Percentiles rank a stretch among this genome's conserved stretches.
Evolutionary conservation across 2,888 invertebrate species (phyloP).

Genomic region (Drosophila falleni): DNA sequence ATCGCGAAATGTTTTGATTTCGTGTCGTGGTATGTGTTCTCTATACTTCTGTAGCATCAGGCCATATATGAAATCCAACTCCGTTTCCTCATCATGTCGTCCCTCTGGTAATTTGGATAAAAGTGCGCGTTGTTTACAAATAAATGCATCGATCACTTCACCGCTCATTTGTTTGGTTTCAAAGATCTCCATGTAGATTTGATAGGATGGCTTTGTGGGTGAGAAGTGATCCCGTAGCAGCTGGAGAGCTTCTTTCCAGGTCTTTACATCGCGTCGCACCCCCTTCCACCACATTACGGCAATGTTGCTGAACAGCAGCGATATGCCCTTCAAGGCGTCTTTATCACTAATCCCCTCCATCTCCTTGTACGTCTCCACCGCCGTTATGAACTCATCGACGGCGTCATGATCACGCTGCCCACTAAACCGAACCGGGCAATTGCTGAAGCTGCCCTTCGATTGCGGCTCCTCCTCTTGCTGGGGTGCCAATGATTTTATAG

Average conservation of each 20-base stretch:
- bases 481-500: conserved; percentile 70
- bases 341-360: conserved; percentile 80
- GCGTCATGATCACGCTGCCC: conserved; percentile 83
- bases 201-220: conserved; percentile 82
- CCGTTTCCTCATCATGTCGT: conserved; percentile 81
- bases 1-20: conserved; percentile 78
- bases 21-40: conserved; percentile 78
- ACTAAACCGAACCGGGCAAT: conserved; percentile 73
- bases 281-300: conserved; percentile 84
- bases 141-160: conserved; percentile 76
- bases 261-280: conserved; percentile 79
- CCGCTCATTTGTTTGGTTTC: conserved; percentile 63
- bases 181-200: conserved; percentile 82
- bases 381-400: conserved; percentile 82
- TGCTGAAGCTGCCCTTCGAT: conserved; percentile 82
- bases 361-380: conserved; percentile 82
- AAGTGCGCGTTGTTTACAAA: conserved; percentile 82
- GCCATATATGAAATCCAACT: conserved; percentile 82
- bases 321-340: conserved; percentile 81
- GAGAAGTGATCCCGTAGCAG: conserved; percentile 83
- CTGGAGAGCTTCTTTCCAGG: conserved; percentile 77
- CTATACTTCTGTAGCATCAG: conserved; percentile 77
- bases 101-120: conserved; percentile 82
- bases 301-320: conserved; percentile 74
- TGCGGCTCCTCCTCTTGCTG: conserved; percentile 35